phyloP scores from a whole-genome alignment of 2,888 invertebrate genomes.

The Eurytoma adleriae region DNA sequence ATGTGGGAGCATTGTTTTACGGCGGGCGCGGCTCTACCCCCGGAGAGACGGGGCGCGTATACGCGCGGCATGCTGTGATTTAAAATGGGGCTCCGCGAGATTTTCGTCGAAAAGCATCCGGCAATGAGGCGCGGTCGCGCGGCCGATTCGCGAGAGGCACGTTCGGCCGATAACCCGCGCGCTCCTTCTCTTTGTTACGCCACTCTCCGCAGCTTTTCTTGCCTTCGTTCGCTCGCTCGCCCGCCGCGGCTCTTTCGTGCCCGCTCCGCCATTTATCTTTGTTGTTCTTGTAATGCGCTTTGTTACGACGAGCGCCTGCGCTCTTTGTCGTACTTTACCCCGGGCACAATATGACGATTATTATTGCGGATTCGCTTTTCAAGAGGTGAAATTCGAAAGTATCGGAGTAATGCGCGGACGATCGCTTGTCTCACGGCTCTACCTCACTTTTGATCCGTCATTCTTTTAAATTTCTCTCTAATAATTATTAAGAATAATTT shows the following conservation, averaged over 20 bases:
- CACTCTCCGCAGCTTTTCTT: background rate
- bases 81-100: constrained; percentile 69
- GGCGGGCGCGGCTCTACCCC: constrained; percentile 63
- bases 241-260: background rate
- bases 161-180: constrained; percentile 58
- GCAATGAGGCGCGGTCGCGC: constrained; percentile 60
- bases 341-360: background rate
- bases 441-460: no score
- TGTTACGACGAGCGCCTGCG: background rate
- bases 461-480: no score
- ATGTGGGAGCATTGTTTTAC: constrained; percentile 77
- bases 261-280: constrained; percentile 32
- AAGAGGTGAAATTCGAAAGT: no score
- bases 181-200: constrained; percentile 15
- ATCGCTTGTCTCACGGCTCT: no score
- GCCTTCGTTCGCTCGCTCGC: constrained; percentile 7
- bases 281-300: constrained; percentile 28
- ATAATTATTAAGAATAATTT: no score
- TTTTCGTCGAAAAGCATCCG: constrained; percentile 67
- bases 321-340: background rate
- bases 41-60: constrained; percentile 6
- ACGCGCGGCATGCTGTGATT: constrained; percentile 72
- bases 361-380: background rate
- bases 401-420: no score
- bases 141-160: constrained; percentile 57